A percentile compares a stretch with the other conserved stretches of the same genome.
Conservation (phyloP, 2,113 vertebrate genomes). For the Neodon shergylaensis region DNA sequence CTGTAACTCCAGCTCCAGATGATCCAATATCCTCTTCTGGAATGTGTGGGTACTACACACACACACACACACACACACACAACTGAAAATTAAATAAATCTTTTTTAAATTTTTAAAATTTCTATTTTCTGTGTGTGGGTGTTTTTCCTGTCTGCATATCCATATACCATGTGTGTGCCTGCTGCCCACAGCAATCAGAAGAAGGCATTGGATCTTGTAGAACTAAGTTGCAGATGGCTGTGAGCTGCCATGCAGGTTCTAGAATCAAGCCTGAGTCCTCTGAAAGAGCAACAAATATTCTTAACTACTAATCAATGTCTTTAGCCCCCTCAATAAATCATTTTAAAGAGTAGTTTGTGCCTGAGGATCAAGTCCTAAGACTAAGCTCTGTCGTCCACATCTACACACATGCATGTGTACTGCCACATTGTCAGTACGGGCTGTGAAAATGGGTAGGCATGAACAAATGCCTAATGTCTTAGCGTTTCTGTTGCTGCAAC, state of each 20-base stretch:
- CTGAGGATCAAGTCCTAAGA: not conserved
- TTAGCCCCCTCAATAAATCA: not conserved
- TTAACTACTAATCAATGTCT: not conserved
- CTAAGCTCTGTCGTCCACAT: not conserved
- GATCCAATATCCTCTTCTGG: not conserved
- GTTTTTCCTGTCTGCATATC: not conserved
- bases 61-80: not conserved
- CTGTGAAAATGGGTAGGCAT: not conserved
- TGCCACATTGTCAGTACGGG: not conserved
- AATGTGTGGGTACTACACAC: not conserved
- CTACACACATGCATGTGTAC: not conserved
- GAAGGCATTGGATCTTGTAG: not conserved
- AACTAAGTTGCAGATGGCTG: not conserved
- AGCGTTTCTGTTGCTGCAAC: not conserved
- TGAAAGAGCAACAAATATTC: not conserved
- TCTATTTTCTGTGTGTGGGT: not conserved
- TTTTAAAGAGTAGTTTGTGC: not conserved
- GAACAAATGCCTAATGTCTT: not conserved
- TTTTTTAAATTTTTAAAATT: not conserved
- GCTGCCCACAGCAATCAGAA: not conserved
- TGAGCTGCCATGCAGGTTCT: not conserved
- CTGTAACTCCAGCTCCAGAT: not conserved
- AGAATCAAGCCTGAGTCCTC: not conserved
- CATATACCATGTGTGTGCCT: not conserved
- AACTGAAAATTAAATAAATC: not conserved